Evolutionary conservation across 2,113 vertebrate species (phyloP).

Genomic region (Sisor rabdophorus): DNA sequence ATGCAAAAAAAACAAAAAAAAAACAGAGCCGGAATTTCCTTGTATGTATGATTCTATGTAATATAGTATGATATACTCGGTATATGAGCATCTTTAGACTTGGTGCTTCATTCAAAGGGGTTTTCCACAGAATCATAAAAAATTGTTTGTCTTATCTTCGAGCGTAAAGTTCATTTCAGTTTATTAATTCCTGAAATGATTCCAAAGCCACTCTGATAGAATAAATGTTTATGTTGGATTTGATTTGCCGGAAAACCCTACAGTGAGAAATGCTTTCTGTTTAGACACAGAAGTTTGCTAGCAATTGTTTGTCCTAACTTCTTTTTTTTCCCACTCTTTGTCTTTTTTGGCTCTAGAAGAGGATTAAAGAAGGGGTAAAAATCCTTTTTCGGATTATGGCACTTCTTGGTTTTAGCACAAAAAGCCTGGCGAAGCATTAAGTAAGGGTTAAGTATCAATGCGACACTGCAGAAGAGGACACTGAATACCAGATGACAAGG

Average conservation of each 20-base stretch:
- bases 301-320: not conserved
- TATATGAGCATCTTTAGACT: too few species aligned
- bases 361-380: conserved; percentile 68
- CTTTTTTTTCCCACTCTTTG: not conserved
- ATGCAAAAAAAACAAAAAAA: conserved; percentile 71
- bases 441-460: conserved; percentile 77
- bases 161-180: not conserved
- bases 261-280: not conserved
- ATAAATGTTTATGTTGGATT: conserved; percentile 12
- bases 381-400: conserved; percentile 63
- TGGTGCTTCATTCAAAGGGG: not conserved
- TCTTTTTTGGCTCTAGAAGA: conserved; percentile 67
- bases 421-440: conserved; percentile 73
- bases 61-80: not conserved
- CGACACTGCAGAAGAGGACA: conserved; percentile 64
- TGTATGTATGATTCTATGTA: conserved; percentile 44
- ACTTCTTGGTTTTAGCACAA: conserved; percentile 60
- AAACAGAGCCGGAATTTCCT: conserved; percentile 51
- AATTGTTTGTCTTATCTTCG: not conserved
- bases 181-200: not conserved
- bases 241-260: not conserved
- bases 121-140: too few species aligned
- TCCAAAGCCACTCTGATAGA: not conserved
- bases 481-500: conserved; percentile 52
- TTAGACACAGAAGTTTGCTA: not conserved